Percentiles rank a stretch among this genome's conserved stretches.
phyloP scores from a whole-genome alignment of 2,888 invertebrate genomes.

The Cantharis lateralis region DNA sequence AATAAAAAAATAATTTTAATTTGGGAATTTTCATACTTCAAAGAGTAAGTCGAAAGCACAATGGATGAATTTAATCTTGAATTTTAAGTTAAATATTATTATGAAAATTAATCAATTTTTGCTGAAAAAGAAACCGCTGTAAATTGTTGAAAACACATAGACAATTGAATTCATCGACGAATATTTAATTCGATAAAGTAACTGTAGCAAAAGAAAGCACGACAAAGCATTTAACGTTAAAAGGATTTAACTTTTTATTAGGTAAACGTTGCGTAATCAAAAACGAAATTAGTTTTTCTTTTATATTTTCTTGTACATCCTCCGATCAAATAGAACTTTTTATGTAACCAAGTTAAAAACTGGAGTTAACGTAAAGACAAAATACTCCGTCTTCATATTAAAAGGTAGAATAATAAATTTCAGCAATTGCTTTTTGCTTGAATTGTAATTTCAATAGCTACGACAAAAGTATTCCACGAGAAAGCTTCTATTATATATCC shows the following conservation, averaged over 20 bases:
- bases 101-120: neutral
- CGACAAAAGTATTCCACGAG: constrained; percentile 36
- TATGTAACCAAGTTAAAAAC: constrained; percentile 32
- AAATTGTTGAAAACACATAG: constrained; percentile 29
- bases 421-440: constrained; percentile 36
- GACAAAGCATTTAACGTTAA: constrained; percentile 37
- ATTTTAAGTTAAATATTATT: neutral
- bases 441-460: constrained; percentile 36
- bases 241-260: constrained; percentile 38
- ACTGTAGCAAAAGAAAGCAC: constrained; percentile 30
- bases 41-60: neutral
- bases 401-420: constrained; percentile 40
- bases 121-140: neutral
- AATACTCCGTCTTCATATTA: constrained; percentile 38
- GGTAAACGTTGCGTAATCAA: constrained; percentile 36
- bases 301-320: constrained; percentile 30
- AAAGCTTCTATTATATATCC: constrained; percentile 38
- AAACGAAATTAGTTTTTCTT: constrained; percentile 37
- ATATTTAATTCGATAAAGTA: constrained; percentile 39
- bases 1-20: neutral
- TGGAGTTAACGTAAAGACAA: constrained; percentile 33
- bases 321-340: constrained; percentile 36
- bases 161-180: constrained; percentile 29
- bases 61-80: neutral
- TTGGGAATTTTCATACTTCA: neutral